Evolutionary conservation across 2,888 invertebrate genomes (phyloP), one percentile per base, ranked within the genome.

Genomic region (Oligia latruncula): DNA sequence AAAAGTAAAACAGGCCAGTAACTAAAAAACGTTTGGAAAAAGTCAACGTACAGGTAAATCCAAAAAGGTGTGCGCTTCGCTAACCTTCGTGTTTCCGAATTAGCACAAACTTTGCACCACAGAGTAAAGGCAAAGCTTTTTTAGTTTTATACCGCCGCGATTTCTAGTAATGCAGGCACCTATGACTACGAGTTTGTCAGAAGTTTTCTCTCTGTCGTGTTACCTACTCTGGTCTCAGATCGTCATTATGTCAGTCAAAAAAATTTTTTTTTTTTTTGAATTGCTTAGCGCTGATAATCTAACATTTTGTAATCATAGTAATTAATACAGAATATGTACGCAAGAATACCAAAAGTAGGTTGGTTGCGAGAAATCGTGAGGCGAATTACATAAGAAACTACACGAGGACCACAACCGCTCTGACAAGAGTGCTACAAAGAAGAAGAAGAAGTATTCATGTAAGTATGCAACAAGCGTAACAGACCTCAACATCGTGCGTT

Each of bases 31-130:
- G 85, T 89, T 84, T 67, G 89, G 83, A 81, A 91, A 90, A 92
- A 93, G 93, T 93, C 93, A 93, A 92, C 91, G 92, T 35, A 49
- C 77, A 76, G 15, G 35, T 49, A 2, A 11, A 20, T 20, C 35
- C 17, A n/a, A n/a, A 49, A 76, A 49, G 4, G 2, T 46, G 11
- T 60, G n/a, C 77, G 15, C 76, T 77, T 35, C 46, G 60, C 15
- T 49, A 40, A 77, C 15, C 1, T 58, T 58, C 40, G n/a, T 55
- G 9, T 71, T 15, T 23, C 23, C 1, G 15, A 35, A 35, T 35
- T 0, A 13, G 9, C 8, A 35, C 35, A 23, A 55, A 35, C 29
- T 13, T 29, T 23, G 52, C 17, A 6, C 2, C 11, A 43, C 6
- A 20, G n/a, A 58, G 15, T 23, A 55, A 52, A 43, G 1, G 11